Percentiles rank a stretch among this genome's conserved stretches.
Evolutionary conservation across 2,113 vertebrate species (phyloP).

Genomic region (Agelaius tricolor): DNA sequence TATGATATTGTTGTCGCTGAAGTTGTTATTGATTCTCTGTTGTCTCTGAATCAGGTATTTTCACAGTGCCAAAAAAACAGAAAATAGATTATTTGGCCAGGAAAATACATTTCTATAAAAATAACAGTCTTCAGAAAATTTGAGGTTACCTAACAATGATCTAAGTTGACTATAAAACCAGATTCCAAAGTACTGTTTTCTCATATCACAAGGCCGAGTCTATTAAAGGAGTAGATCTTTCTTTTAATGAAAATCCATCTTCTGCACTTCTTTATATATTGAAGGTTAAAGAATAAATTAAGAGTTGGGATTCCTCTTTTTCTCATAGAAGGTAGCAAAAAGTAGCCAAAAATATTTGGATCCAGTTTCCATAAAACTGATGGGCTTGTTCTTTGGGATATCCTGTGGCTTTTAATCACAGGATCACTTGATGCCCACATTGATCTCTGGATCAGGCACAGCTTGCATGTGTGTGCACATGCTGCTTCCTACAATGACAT

Average conservation of each 20-base stretch:
- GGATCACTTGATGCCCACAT: background rate
- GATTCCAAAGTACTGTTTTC: background rate
- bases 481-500: background rate
- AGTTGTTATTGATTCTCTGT: background rate
- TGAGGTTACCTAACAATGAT: background rate
- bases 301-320: background rate
- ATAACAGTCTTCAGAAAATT: background rate
- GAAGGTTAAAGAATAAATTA: background rate
- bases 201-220: background rate
- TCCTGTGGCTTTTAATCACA: background rate
- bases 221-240: background rate
- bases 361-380: background rate
- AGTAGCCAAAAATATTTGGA: background rate
- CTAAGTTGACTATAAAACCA: background rate
- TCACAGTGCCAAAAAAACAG: background rate
- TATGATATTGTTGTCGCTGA: background rate
- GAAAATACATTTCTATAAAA: background rate
- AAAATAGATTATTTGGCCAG: background rate
- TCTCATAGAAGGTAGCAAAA: background rate
- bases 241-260: background rate
- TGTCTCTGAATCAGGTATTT: background rate
- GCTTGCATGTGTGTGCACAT: background rate
- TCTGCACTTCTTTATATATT: background rate
- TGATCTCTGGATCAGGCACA: slow-evolving; percentile 1
- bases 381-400: background rate